These are phyloP conservation scores for Mellilla xanthometata DNA, from an alignment of 2,888 invertebrate genomes.

Conservation along the genomic window DNA sequence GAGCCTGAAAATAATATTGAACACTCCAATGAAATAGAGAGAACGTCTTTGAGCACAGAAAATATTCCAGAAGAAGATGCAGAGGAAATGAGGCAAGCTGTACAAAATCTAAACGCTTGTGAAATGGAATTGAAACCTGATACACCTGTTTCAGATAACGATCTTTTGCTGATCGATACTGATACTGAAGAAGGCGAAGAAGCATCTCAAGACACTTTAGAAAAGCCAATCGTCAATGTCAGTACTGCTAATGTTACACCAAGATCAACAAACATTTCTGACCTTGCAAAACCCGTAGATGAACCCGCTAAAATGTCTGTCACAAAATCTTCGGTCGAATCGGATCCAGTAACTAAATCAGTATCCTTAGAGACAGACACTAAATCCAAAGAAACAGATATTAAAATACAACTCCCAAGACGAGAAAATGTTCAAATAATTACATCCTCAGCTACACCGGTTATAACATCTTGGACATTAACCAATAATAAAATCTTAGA, in stretches of 20 bases:
- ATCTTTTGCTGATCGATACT: constrained; percentile 92
- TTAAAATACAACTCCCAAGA: constrained; percentile 58
- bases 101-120: constrained; percentile 89
- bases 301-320: constrained; percentile 21
- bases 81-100: constrained; percentile 92
- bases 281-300: constrained; percentile 64
- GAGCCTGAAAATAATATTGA: constrained; percentile 70
- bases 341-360: constrained; percentile 1
- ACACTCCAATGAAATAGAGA: constrained; percentile 70
- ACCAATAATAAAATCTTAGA: constrained; percentile 73
- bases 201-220: constrained; percentile 65
- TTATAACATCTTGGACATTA: constrained; percentile 83
- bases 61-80: constrained; percentile 88
- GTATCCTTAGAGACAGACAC: constrained; percentile 43
- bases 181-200: constrained; percentile 91
- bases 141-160: constrained; percentile 92
- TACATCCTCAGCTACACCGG: constrained; percentile 72
- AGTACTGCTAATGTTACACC: constrained; percentile 53
- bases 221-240: constrained; percentile 65
- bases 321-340: constrained; percentile 17
- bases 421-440: constrained; percentile 57
- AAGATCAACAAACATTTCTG: constrained; percentile 44
- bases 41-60: constrained; percentile 68
- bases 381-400: constrained; percentile 54
- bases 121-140: constrained; percentile 90